phyloP scores from a whole-genome alignment of 2,797 vertebrate genomes.

The Coreius guichenoti region DNA sequence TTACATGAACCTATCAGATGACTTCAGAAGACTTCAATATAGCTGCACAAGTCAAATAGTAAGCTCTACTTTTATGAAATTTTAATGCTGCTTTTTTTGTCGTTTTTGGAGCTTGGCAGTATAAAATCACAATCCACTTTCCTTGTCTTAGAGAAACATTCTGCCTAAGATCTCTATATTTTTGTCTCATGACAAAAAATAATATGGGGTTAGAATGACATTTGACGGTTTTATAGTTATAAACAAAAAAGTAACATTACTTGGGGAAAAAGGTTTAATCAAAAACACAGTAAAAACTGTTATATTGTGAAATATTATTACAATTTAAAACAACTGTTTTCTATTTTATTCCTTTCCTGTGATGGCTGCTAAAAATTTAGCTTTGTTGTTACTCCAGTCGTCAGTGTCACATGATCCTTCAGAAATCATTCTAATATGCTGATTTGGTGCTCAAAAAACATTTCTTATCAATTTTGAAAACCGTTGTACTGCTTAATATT shows the following conservation, averaged over 20 bases:
- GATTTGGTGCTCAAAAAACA: neutral
- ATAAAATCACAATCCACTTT: neutral
- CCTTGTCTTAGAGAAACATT: neutral
- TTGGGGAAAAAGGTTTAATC: neutral
- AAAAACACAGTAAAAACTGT: neutral
- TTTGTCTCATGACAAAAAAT: neutral
- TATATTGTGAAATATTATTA: neutral
- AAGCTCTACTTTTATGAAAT: conserved; percentile 8
- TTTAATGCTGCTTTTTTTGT: conserved; percentile 4
- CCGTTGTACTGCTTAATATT: neutral
- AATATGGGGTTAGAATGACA: neutral
- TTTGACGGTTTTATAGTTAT: neutral
- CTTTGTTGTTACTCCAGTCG: neutral
- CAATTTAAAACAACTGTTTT: neutral
- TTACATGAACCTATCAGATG: neutral
- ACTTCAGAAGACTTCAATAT: neutral
- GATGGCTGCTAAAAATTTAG: neutral
- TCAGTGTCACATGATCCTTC: neutral
- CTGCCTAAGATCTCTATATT: neutral
- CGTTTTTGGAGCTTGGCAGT: neutral
- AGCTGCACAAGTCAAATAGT: neutral
- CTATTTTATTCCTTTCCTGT: neutral
- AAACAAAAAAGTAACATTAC: neutral
- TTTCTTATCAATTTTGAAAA: neutral
- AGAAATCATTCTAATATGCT: neutral